Percentiles rank a stretch among this genome's conserved stretches.
Conservation (phyloP, 2,797 vertebrate genomes). For the Aratinga solstitialis region DNA sequence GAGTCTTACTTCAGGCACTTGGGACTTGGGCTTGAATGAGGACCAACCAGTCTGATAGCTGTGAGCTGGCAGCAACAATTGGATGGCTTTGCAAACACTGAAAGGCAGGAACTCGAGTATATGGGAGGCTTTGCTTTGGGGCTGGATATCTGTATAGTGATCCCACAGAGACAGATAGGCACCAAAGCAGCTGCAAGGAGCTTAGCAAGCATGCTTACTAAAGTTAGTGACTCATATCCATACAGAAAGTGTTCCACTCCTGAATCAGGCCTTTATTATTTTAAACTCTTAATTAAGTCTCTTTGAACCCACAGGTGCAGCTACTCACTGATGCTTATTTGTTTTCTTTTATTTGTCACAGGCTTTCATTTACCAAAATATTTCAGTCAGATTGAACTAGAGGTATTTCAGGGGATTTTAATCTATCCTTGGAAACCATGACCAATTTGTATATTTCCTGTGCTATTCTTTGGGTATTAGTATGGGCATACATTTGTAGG, state of each 20-base stretch:
- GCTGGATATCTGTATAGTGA: not conserved
- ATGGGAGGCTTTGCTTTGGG: conserved; percentile 27
- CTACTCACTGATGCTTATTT: conserved; percentile 38
- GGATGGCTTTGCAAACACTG: not conserved
- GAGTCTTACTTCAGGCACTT: not conserved
- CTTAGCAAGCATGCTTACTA: conserved; percentile 24
- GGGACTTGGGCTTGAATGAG: not conserved
- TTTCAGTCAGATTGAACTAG: not conserved
- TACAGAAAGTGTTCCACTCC: conserved; percentile 45
- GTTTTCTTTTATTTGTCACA: conserved; percentile 53
- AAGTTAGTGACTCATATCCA: conserved; percentile 46
- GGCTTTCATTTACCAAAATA: conserved; percentile 40
- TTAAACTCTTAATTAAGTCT: conserved; percentile 51
- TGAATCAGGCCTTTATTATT: conserved; percentile 61
- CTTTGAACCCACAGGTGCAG: conserved; percentile 60
- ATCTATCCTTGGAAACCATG: not conserved
- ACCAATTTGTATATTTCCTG: not conserved
- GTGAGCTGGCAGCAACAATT: conserved; percentile 10
- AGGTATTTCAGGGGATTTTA: not conserved
- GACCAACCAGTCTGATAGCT: conserved; percentile 27
- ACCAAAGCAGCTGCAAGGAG: conserved; percentile 45
- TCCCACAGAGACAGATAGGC: conserved; percentile 62
- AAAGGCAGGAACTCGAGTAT: not conserved
- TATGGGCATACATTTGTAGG: not conserved
- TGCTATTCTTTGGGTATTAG: not conserved